phyloP scores from a whole-genome alignment of 2,113 vertebrate species.

The Henicopernis longicauda region DNA sequence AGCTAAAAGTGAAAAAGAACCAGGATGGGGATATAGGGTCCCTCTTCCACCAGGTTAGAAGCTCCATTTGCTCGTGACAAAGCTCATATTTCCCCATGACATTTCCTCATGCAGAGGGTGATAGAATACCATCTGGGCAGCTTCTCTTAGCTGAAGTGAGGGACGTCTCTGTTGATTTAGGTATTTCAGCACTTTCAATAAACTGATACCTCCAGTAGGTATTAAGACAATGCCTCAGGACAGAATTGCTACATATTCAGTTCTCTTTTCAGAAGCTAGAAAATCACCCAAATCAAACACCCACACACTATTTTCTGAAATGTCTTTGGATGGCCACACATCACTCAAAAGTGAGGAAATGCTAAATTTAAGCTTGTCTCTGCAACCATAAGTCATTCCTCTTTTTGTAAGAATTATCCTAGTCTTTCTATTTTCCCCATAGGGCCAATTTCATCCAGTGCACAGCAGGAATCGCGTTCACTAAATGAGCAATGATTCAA shows the following conservation, averaged over 20 bases:
- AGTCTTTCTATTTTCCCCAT: slow-evolving; percentile 6
- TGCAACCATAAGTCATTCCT: neutral
- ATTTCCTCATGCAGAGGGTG: neutral
- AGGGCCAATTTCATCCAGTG: slow-evolving; percentile 8
- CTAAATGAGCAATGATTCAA: slow-evolving; percentile 39
- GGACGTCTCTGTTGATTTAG: neutral
- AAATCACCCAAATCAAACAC: neutral
- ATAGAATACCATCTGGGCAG: neutral
- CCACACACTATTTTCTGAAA: neutral
- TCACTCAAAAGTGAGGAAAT: neutral
- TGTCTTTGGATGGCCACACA: neutral
- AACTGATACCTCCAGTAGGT: neutral
- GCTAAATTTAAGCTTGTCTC: neutral
- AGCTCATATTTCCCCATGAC: neutral
- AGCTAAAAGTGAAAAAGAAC: neutral
- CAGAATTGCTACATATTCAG: neutral
- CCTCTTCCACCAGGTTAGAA: neutral
- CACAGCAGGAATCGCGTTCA: neutral
- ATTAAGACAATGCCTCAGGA: neutral
- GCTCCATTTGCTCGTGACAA: neutral
- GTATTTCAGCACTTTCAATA: neutral
- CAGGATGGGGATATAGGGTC: neutral
- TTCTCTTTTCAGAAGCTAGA: neutral
- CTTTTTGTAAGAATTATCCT: slow-evolving; percentile 1
- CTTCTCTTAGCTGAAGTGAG: neutral